Conservation (phyloP, 2,888 invertebrate species). For the Ormia ochracea region DNA sequence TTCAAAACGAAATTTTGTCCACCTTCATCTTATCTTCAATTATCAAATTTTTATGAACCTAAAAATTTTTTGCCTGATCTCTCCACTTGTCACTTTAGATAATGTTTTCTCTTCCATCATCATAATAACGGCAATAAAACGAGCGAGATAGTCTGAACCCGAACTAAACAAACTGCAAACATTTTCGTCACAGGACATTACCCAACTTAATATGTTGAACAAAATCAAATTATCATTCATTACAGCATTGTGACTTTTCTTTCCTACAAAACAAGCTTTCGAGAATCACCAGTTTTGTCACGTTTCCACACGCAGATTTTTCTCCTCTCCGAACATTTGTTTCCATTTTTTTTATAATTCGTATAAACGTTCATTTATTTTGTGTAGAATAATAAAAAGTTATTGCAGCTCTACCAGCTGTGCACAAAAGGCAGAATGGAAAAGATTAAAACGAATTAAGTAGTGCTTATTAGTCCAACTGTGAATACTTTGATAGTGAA, state of each 20-base stretch:
- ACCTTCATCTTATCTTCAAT: no score
- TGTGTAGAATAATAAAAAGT: conserved; percentile 7
- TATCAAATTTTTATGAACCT: no score
- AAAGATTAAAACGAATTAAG: conserved; percentile 60
- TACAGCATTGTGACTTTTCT: not conserved
- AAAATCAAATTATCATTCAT: conserved; percentile 5
- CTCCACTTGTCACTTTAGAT: no score
- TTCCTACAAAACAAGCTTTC: conserved; percentile 35
- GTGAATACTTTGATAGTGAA: conserved; percentile 14
- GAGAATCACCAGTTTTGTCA: not conserved
- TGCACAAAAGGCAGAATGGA: conserved; percentile 26
- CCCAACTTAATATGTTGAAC: no score
- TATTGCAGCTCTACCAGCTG: conserved; percentile 46
- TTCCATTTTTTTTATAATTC: not conserved
- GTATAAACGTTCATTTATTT: not conserved
- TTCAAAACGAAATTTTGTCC: no score
- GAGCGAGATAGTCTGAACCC: no score
- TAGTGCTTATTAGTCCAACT: conserved; percentile 54
- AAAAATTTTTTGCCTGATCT: no score
- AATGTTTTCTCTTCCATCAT: no score
- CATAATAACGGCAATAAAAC: no score
- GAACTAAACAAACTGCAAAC: no score
- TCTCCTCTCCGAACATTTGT: not conserved
- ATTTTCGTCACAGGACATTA: no score
- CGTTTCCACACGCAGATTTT: not conserved